Percentiles rank a stretch among this genome's conserved stretches.
phyloP scores from a whole-genome alignment of 2,888 invertebrate species.

The Plemyria rubiginata region DNA sequence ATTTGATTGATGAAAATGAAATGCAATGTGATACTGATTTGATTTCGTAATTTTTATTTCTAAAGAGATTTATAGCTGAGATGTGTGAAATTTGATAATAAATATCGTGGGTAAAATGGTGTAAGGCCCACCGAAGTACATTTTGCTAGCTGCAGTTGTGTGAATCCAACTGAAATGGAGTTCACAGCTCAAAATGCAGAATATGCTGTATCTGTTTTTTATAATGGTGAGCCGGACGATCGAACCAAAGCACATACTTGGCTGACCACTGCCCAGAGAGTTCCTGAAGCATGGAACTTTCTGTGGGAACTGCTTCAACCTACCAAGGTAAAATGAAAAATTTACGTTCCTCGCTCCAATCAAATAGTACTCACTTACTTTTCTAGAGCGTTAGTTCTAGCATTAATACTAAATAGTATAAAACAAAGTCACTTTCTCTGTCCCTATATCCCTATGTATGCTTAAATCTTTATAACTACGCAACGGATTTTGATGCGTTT shows the following conservation, averaged over 20 bases:
- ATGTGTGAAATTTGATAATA: conserved; percentile 3
- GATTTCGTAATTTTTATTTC: background rate
- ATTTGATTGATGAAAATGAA: too few species aligned
- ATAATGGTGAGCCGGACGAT: conserved; percentile 85
- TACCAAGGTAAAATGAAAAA: conserved; percentile 87
- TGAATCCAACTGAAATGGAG: conserved; percentile 75
- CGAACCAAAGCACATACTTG: conserved; percentile 93
- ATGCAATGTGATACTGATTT: too few species aligned
- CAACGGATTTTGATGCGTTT: too few species aligned
- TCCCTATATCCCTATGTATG: too few species aligned
- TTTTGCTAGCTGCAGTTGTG: background rate
- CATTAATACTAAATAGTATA: too few species aligned
- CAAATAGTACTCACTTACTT: too few species aligned
- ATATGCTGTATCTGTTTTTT: conserved; percentile 88
- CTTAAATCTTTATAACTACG: too few species aligned
- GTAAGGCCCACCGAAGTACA: conserved; percentile 5
- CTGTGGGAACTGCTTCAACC: conserved; percentile 95
- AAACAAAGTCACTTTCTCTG: too few species aligned
- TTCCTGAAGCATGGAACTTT: conserved; percentile 96
- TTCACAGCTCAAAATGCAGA: conserved; percentile 87
- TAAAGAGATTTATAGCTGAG: background rate
- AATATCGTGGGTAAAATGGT: conserved; percentile 11
- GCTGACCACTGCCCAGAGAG: conserved; percentile 93
- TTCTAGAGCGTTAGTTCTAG: too few species aligned
- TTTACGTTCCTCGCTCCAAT: background rate